Base-by-base conservation (phyloP, 2,113 vertebrate species). In the Stegastes partitus region DNA sequence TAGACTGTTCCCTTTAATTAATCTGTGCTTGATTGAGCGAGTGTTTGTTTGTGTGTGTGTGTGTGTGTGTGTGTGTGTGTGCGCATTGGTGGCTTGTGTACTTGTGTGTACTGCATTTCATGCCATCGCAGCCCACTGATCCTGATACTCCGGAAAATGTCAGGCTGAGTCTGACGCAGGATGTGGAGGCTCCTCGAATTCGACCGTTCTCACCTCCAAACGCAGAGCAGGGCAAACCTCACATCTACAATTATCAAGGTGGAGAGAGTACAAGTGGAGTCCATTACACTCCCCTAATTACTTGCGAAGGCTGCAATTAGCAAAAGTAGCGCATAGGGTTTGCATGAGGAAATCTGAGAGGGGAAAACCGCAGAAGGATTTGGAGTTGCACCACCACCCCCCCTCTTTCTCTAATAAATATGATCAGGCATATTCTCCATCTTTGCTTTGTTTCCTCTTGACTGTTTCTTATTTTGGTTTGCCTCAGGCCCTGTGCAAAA, bases 1-100 rank as follows among this genome's bases (percentile, higher is more conserved):
- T 94, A 92, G 83, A 78, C 83, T 90, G 89, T 87, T 92, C 87
- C 82, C 74, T 90, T 94, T 92, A 94, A 94, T 93, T 93, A 94
- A 92, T 92, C 84, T 86, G 77, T 84, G 75, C 86, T 85, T 92
- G 90, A 92, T 86, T 87, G 89, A 91, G 84, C 42, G 21, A 54
- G 64, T 73, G 90, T 74, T 67, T 83, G 68, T 79, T 47, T 45
- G 53, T 56, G 47, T 69, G 26, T 34, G 44, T 45, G 54, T 61
- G 53, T 67, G 37, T 42, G 71, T 68, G 70, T 14, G n/a, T n/a
- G n/a, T n/a, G 54, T 61, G 53, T 67, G 37, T 42, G 71, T 68
- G 70, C 18, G n/a, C 25, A 80, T n/a, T 4, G 2, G 42, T 49
- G 54, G 58, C 45, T 42, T 73, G 23, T 37, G 55, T 61, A 23